phyloP scores from a whole-genome alignment of 2,888 invertebrate species.

The Eupeodes latifasciatus region DNA sequence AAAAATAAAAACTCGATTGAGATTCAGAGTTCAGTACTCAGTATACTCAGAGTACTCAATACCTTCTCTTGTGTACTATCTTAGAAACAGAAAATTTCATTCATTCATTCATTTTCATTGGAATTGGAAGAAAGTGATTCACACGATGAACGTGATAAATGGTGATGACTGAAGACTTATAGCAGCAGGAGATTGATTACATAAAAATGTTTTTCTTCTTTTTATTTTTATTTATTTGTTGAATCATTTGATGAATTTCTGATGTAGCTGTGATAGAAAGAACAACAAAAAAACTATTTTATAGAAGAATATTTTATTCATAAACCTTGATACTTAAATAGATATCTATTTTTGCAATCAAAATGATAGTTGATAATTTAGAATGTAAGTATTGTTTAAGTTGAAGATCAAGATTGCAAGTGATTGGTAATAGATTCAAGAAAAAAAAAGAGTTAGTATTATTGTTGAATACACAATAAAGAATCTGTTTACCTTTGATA shows the following conservation, averaged over 20 bases:
- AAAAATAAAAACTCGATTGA: neutral
- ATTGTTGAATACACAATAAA: no score
- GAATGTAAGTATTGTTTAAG: no score
- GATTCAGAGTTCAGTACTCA: neutral
- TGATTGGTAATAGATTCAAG: no score
- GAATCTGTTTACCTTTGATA: no score
- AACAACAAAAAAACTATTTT: neutral
- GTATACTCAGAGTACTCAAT: no score
- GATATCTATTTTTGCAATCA: conserved; percentile 6
- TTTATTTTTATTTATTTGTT: neutral
- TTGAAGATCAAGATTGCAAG: no score
- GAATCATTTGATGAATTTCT: conserved; percentile 38
- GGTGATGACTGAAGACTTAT: conserved; percentile 46
- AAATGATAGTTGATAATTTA: no score
- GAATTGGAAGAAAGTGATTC: conserved; percentile 47
- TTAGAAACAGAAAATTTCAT: conserved; percentile 38
- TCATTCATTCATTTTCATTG: neutral
- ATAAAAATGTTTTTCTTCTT: conserved; percentile 1
- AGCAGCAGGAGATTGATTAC: conserved; percentile 33
- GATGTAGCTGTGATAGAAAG: neutral
- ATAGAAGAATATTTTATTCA: conserved; percentile 18
- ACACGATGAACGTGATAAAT: conserved; percentile 40
- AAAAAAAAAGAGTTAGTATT: no score
- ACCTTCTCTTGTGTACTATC: neutral
- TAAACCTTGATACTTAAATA: neutral